phyloP scores from a whole-genome alignment of 1,140 invertebrate species.

The Drosophila sproati region DNA sequence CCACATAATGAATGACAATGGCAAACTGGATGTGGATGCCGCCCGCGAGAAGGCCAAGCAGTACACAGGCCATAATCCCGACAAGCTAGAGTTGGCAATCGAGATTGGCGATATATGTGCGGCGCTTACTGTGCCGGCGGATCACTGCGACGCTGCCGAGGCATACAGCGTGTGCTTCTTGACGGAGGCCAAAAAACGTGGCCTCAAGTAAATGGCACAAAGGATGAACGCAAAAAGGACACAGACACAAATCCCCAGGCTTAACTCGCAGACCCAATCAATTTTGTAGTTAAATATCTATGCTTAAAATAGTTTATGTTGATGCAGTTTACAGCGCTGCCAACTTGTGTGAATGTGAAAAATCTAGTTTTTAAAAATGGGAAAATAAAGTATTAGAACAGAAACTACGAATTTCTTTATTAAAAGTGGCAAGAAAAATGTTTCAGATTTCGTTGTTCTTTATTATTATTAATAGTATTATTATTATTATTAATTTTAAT shows the following conservation, averaged over 20 bases:
- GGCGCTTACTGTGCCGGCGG: conserved; percentile 50
- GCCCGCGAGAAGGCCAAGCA: conserved; percentile 66
- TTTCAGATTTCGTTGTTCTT: background rate
- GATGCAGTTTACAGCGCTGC: too few relatives aligned
- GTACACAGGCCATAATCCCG: conserved; percentile 57
- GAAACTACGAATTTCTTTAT: background rate
- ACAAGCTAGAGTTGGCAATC: conserved; percentile 58
- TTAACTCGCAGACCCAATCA: background rate
- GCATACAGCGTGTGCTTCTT: conserved; percentile 60
- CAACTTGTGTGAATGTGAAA: background rate
- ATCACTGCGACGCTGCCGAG: conserved; percentile 70
- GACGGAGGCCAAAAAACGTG: conserved; percentile 33
- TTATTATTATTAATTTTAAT: too few relatives aligned
- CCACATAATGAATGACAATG: conserved; percentile 37
- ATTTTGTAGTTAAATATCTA: conserved; percentile 5
- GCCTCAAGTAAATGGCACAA: conserved; percentile 45
- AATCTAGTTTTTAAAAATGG: background rate
- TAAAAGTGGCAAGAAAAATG: background rate
- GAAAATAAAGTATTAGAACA: background rate
- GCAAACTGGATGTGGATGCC: conserved; percentile 52
- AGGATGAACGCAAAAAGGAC: background rate
- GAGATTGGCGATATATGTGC: conserved; percentile 65
- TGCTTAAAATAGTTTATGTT: background rate
- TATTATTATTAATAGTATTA: too few relatives aligned
- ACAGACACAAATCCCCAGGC: background rate